Evolutionary conservation across 1,140 invertebrate species (phyloP).

Genomic region (Aphaenogaster ashmeadi): DNA sequence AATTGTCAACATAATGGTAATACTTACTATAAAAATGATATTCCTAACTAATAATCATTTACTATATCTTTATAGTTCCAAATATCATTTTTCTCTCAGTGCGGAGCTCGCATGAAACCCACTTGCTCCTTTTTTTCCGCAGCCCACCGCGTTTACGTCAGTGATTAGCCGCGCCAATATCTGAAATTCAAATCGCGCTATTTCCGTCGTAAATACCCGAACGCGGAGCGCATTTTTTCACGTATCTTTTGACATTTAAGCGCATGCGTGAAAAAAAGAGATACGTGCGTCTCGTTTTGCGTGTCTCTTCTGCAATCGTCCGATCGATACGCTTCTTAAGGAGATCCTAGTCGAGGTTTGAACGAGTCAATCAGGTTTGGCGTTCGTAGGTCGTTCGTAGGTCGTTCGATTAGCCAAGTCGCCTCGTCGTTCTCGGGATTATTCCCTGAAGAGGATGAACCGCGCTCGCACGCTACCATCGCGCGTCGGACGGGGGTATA

Average conservation of each 20-base stretch:
- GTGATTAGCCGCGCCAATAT: constrained; percentile 5
- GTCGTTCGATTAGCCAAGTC: constrained; percentile 6
- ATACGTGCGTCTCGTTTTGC: background rate
- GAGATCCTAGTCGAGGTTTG: background rate
- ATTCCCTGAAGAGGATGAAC: constrained; percentile 28
- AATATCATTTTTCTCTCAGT: no score
- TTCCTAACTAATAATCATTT: no score
- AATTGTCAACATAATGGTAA: no score
- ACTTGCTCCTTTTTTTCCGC: background rate
- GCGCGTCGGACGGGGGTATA: constrained; percentile 16
- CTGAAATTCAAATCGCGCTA: constrained; percentile 41
- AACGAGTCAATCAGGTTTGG: constrained; percentile 47
- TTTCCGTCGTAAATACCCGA: background rate
- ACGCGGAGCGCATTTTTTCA: background rate
- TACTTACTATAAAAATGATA: no score
- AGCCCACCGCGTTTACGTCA: background rate
- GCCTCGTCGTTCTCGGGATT: constrained; percentile 5
- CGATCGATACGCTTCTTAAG: background rate
- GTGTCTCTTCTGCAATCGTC: background rate
- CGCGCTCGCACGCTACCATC: constrained; percentile 16
- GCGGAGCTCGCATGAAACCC: background rate
- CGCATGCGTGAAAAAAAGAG: background rate
- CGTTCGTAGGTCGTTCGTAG: background rate
- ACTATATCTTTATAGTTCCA: no score
- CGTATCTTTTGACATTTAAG: background rate